A percentile compares a stretch with the other conserved stretches of the same genome.
Evolutionary conservation across 2,113 vertebrate genomes (phyloP).

Genomic region (Microtus ochrogaster): DNA sequence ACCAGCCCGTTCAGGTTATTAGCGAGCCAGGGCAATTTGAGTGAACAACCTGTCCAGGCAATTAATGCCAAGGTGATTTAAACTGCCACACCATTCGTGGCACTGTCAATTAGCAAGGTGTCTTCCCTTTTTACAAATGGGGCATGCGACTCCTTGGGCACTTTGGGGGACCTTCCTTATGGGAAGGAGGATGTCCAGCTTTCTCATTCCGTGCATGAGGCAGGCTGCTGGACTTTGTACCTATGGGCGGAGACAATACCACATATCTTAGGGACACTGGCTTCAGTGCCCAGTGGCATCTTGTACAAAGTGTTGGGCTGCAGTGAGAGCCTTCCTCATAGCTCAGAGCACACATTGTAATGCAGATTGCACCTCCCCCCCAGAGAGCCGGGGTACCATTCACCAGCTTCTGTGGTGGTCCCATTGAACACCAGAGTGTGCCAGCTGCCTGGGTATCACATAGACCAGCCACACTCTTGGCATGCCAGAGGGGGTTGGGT

Average conservation of each 20-base stretch:
- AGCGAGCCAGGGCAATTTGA: constrained; percentile 88
- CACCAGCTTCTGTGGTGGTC: constrained; percentile 74
- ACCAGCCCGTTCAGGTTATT: constrained; percentile 82
- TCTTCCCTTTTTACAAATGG: constrained; percentile 83
- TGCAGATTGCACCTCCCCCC: constrained; percentile 77
- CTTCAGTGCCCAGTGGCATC: constrained; percentile 60
- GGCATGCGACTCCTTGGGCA: constrained; percentile 60
- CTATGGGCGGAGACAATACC: not conserved
- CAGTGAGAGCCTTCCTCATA: constrained; percentile 72
- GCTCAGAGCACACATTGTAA: constrained; percentile 81
- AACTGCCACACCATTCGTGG: constrained; percentile 83
- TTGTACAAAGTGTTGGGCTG: constrained; percentile 80
- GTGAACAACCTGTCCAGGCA: constrained; percentile 87
- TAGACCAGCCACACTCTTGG: constrained; percentile 83
- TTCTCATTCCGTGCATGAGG: not conserved
- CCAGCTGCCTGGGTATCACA: constrained; percentile 79
- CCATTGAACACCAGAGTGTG: constrained; percentile 70
- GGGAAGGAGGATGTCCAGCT: not conserved
- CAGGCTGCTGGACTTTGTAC: constrained; percentile 44
- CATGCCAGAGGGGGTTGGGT: constrained; percentile 79
- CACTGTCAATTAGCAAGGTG: constrained; percentile 85
- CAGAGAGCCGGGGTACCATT: constrained; percentile 75
- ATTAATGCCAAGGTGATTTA: constrained; percentile 88
- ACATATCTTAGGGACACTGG: constrained; percentile 79
- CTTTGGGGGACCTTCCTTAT: constrained; percentile 23